A percentile compares a stretch with the other conserved stretches of the same genome.
Conservation (phyloP, 2,797 vertebrate species). For the Manis crassicaudata region DNA sequence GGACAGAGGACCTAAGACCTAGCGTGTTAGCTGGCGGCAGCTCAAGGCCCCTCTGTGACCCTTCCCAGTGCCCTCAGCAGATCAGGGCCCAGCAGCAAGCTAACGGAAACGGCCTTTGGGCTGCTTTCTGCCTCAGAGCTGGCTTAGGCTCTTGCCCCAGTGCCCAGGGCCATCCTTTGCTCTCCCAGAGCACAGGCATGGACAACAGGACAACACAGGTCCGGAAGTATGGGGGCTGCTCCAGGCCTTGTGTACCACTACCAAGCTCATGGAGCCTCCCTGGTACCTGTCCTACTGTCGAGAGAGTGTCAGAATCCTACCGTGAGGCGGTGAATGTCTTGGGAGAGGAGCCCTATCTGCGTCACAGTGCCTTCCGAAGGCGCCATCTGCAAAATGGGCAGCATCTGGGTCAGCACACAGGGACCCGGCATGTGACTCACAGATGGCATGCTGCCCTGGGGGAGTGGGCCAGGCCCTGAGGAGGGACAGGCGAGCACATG, state of each 20-base stretch:
- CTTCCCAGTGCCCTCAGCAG: not conserved
- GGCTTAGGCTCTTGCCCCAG: not conserved
- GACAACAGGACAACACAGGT: not conserved
- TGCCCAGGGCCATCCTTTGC: not conserved
- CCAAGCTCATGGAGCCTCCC: not conserved
- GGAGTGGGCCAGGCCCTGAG: not conserved
- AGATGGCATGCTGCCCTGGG: not conserved
- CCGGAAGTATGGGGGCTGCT: not conserved
- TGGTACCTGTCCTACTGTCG: not conserved
- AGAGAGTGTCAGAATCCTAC: conserved; percentile 84
- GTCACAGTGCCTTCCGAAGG: conserved; percentile 91
- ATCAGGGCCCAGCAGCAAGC: not conserved
- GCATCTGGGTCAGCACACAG: conserved; percentile 57
- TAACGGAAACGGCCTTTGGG: not conserved
- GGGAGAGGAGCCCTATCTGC: conserved; percentile 94
- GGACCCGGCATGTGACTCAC: not conserved
- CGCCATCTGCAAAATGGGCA: conserved; percentile 92
- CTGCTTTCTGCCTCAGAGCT: not conserved
- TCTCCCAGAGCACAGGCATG: not conserved
- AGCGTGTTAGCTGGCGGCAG: not conserved
- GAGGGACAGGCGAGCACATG: not conserved
- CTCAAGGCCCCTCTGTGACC: not conserved
- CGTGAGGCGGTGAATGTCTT: conserved; percentile 95
- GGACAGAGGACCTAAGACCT: not conserved
- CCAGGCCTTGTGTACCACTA: not conserved